Percentiles rank a stretch among this genome's conserved stretches.
Evolutionary conservation across 2,888 invertebrate species (phyloP).

Genomic region (Aproaerema taeniolella): DNA sequence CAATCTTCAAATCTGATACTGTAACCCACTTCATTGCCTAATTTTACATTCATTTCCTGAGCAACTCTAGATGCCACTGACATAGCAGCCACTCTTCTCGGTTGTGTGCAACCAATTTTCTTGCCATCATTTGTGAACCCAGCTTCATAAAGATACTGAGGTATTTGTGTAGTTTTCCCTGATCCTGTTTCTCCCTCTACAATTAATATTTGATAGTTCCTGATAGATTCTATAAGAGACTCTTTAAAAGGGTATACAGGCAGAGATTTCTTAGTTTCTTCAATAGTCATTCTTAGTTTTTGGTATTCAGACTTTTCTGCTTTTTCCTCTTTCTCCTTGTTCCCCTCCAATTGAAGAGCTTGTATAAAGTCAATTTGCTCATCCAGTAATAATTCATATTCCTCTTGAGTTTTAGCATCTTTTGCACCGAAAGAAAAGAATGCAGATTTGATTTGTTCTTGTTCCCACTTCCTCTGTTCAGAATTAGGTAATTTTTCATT

Average conservation of each 20-base stretch:
- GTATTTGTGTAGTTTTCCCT: slow-evolving; percentile 99
- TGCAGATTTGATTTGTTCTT: slow-evolving; percentile 96
- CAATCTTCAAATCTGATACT: slow-evolving; percentile 99
- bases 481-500: slow-evolving; percentile 89
- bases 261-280: slow-evolving; percentile 93
- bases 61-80: slow-evolving; percentile 99
- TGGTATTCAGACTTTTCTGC: slow-evolving; percentile 80
- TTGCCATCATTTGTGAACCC: slow-evolving; percentile 90
- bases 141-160: slow-evolving; percentile 97
- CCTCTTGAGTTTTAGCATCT: slow-evolving; percentile 85
- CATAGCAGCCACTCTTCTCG: slow-evolving; percentile 99
- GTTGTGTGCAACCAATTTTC: slow-evolving; percentile 98
- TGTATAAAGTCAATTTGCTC: slow-evolving; percentile 99
- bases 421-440: slow-evolving; percentile 95
- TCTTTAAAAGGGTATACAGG: slow-evolving; percentile 96
- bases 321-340: slow-evolving; percentile 75
- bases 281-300: slow-evolving; percentile 86
- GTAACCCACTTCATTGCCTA: slow-evolving; percentile 94
- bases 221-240: slow-evolving; percentile 93
- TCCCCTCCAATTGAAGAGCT: slow-evolving; percentile 88
- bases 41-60: slow-evolving; percentile 97
- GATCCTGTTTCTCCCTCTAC: slow-evolving; percentile 99
- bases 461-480: slow-evolving; percentile 97
- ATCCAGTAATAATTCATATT: slow-evolving; percentile 95
- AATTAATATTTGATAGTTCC: slow-evolving; percentile 92